Base-by-base conservation (phyloP, 92 coral and sea anemone species). In the Porites cylindrica region DNA sequence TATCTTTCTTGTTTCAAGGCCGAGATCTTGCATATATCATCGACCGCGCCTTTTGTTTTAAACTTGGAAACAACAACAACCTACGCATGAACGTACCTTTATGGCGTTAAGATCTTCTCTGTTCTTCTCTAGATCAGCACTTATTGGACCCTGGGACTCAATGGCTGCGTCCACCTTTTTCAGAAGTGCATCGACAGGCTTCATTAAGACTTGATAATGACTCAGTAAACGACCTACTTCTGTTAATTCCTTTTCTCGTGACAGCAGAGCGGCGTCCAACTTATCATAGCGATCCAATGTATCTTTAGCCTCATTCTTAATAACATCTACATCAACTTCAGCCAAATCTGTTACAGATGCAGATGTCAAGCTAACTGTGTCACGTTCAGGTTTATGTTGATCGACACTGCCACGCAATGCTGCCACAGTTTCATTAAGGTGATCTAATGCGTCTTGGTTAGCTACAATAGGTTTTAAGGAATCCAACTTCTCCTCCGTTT, bases 111-210 rank as follows among this genome's bases (percentile, higher is more conserved):
- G 90, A 53, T 95, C 94, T 29, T 90, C 95, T 59, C 93, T 91
- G 90, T 95, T 97, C 91, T 92, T 97, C 69, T 86, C 94, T 59
- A 97, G 78, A 76, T 97, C 98, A 64, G 88, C 95, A 67, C 96
- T 92, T 66, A 91, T 72, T 14, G 97, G 95, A 56, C 91, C 91
- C 69, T 80, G 91, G 16, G 89, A 80, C 18, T 89, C 92, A 18
- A 97, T 82, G 19, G 75, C 64, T 67, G 91, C 88, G 61, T 95
- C 99, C 72, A 85, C 93, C 20, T 83, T 86, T 69, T 72, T 91
- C 43, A 97, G 82, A 47, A 92, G 62, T 38, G 93, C 86, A 14
- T 85, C 91, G 16, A 97, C 85, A n/a, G 98, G 98, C 70, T 88
- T 77, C 76, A 95, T 80, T 10, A 89, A 89, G 14, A 77, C 89